Evolutionary conservation across 2,797 vertebrate genomes (phyloP), one percentile per base, ranked within the genome.

Genomic region (Dendrocincla fuliginosa): DNA sequence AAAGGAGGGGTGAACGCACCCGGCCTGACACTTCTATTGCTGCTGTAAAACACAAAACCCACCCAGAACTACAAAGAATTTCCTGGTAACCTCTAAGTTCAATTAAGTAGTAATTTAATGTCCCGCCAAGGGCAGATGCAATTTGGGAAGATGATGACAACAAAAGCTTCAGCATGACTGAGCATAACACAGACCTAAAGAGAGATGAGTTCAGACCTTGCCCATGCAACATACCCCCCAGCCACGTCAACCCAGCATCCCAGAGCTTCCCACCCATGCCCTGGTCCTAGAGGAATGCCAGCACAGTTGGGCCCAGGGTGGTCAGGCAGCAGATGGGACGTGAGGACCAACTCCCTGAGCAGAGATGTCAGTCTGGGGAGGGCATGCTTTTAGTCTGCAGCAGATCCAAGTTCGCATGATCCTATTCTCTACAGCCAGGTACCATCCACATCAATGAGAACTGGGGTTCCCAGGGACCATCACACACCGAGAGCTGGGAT

Each of bases 51-150:
- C 32, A n/a, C 0, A 8, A 91, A 89, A 81, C 10, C 35, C 30
- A 84, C 50, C 5, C 19, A 5, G 53, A 91, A 80, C 57, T 68
- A 77, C 46, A 84, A 53, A 64, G 61, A 65, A 61, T 16, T 69
- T 47, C 37, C 22, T 20, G 52, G 13, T 28, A 57, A 65, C 2
- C 3, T 39, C 44, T 27, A 53, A 71, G 53, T 64, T 93, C 69
- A 77, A 67, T 80, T 55, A 85, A 77, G 44, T 37, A 77, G 67
- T 60, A 84, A 78, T 81, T 81, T 73, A 60, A 65, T 57, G 60
- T 46, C 23, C 33, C 41, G 2, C 12, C 39, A 49, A 69, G 64
- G 65, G 63, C 47, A 52, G 23, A 60, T 14, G 39, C 13, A 63
- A 56, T n/a, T 61, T 91, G 30, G 56, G 49, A 74, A 79, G 41